Conservation (phyloP, 2,797 vertebrate genomes). For the Sebastes wilsoni region DNA sequence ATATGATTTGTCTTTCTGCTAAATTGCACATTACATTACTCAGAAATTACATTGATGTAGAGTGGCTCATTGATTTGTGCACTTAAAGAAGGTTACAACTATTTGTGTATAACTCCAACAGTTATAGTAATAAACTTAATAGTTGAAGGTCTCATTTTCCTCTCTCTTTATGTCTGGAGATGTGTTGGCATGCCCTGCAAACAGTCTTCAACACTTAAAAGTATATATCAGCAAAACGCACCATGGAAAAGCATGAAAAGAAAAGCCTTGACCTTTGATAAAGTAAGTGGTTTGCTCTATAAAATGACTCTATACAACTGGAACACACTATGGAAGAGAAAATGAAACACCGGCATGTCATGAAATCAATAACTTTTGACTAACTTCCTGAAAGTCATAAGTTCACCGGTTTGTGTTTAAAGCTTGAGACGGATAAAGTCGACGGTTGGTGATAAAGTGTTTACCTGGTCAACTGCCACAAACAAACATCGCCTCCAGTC, state of each 20-base stretch:
- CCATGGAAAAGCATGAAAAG: not conserved
- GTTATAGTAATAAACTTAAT: not conserved
- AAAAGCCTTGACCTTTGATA: not conserved
- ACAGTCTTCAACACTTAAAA: not conserved
- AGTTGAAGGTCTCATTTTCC: not conserved
- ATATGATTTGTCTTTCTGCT: not conserved
- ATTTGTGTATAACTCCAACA: not conserved
- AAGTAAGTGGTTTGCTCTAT: not conserved
- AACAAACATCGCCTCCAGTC: not conserved
- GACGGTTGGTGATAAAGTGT: not conserved
- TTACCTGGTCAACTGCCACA: constrained; percentile 6
- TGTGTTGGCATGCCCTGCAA: not conserved
- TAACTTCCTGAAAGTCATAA: not conserved
- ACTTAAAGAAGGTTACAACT: not conserved
- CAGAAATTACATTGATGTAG: not conserved
- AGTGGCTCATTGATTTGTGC: not conserved
- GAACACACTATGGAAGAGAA: not conserved
- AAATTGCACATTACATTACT: constrained; percentile 3
- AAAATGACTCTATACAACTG: not conserved
- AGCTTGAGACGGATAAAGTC: not conserved
- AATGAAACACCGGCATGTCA: not conserved
- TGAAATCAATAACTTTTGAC: not conserved
- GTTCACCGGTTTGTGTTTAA: not conserved
- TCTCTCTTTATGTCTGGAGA: not conserved
- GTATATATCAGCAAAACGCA: not conserved